Conservation (phyloP, 2,888 invertebrate genomes). For the Netelia melanura region DNA sequence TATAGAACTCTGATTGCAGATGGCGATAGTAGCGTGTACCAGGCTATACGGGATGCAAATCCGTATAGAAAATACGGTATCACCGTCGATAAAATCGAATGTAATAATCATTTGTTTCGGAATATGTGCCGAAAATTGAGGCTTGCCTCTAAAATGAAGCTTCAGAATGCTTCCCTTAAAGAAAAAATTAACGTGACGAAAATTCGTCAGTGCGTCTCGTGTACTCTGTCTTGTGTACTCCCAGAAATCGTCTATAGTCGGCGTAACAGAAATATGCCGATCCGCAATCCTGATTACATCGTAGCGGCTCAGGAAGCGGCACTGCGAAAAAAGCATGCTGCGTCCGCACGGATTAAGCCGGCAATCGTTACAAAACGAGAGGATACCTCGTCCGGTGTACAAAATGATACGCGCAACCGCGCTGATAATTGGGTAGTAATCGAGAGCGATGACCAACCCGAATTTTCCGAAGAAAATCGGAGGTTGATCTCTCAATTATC, state of each 20-base stretch:
- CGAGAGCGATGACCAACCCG: conserved; percentile 1
- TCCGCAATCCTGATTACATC: conserved; percentile 63
- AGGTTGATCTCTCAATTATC: conserved; percentile 24
- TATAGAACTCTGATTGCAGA: conserved; percentile 64
- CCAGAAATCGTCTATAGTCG: conserved; percentile 73
- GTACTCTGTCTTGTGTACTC: conserved; percentile 65
- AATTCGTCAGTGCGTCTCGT: conserved; percentile 28
- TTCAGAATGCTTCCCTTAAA: not conserved
- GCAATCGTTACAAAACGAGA: not conserved
- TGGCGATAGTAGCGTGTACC: conserved; percentile 73
- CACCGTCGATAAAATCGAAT: conserved; percentile 77
- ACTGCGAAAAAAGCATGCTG: not conserved
- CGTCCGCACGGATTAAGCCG: no score
- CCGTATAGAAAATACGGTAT: conserved; percentile 70
- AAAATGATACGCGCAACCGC: not conserved
- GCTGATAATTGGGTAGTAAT: conserved; percentile 13
- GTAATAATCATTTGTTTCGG: conserved; percentile 73
- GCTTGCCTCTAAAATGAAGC: no score
- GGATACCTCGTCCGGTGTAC: not conserved
- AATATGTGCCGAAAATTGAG: no score
- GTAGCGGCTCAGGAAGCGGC: conserved; percentile 39
- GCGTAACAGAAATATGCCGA: conserved; percentile 53
- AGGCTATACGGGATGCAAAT: conserved; percentile 63
- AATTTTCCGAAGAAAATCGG: not conserved
- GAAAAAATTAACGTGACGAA: not conserved